Evolutionary conservation across 2,113 vertebrate genomes (phyloP).

Genomic region (Arothron firmamentum): DNA sequence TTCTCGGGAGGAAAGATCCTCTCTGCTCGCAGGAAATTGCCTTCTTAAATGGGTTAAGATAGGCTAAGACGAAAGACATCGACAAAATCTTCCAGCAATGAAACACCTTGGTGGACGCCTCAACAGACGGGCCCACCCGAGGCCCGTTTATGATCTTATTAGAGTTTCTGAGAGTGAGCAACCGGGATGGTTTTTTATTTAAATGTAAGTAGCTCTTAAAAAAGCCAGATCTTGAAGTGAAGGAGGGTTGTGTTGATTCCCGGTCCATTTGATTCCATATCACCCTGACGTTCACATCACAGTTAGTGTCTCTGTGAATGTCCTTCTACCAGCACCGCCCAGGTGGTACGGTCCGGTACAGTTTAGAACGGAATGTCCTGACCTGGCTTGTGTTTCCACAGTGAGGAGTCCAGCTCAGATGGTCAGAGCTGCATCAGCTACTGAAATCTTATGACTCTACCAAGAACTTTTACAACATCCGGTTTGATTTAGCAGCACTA

Average conservation of each 20-base stretch:
- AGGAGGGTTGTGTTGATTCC: neutral
- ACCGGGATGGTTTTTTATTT: constrained; percentile 49
- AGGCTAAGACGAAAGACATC: constrained; percentile 69
- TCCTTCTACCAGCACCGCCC: too few species aligned
- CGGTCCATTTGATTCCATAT: too few species aligned
- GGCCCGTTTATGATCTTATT: constrained; percentile 68
- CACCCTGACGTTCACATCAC: too few species aligned
- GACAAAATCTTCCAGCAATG: constrained; percentile 65
- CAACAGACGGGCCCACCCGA: constrained; percentile 36
- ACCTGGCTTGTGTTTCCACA: too few species aligned
- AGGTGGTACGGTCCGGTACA: too few species aligned
- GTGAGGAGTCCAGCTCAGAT: too few species aligned
- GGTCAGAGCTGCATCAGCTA: too few species aligned
- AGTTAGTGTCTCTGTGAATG: too few species aligned
- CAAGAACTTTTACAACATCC: too few species aligned
- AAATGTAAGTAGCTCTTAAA: constrained; percentile 55
- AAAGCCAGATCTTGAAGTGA: constrained; percentile 5
- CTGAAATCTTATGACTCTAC: too few species aligned
- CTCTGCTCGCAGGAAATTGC: constrained; percentile 67
- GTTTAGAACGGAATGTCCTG: too few species aligned
- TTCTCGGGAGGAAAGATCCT: constrained; percentile 61
- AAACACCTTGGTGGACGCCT: constrained; percentile 64
- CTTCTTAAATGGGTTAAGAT: constrained; percentile 72
- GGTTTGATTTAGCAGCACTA: too few species aligned
- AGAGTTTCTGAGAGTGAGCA: constrained; percentile 50